phyloP scores from a whole-genome alignment of 1,140 invertebrate genomes.

The Radopholus similis region DNA sequence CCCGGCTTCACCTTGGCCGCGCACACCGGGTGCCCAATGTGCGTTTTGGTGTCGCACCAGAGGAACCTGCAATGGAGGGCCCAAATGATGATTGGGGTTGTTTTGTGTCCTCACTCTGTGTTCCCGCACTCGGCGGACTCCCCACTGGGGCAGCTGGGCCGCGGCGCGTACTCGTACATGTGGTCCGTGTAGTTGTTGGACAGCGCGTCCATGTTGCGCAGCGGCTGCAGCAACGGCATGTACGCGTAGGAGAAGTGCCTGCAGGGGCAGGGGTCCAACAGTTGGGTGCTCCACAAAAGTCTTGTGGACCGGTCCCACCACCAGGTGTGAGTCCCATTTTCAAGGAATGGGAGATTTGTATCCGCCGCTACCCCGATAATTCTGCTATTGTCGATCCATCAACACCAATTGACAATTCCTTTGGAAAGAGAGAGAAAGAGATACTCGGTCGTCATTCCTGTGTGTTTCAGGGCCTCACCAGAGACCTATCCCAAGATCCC shows the following conservation, averaged over 20 bases:
- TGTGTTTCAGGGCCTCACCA: too few relatives aligned
- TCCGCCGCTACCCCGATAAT: too few relatives aligned
- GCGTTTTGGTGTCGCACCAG: conserved; percentile 50
- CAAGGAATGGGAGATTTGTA: too few relatives aligned
- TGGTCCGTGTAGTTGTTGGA: conserved; percentile 59
- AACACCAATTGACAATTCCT: too few relatives aligned
- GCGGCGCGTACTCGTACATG: conserved; percentile 54
- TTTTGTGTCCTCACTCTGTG: conserved; percentile 30
- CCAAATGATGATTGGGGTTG: background rate
- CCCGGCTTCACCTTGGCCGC: conserved; percentile 48
- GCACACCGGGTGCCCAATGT: conserved; percentile 40
- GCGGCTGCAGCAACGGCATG: conserved; percentile 41
- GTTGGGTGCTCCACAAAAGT: too few relatives aligned
- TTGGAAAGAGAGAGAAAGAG: too few relatives aligned
- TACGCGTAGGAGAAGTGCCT: conserved; percentile 34
- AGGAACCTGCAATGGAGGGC: conserved; percentile 45
- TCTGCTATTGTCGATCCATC: too few relatives aligned
- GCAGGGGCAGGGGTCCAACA: too few relatives aligned
- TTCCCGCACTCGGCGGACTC: conserved; percentile 34
- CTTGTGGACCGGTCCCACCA: too few relatives aligned
- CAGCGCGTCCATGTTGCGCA: conserved; percentile 49
- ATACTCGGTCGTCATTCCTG: too few relatives aligned
- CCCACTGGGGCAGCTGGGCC: conserved; percentile 35
- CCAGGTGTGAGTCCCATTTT: too few relatives aligned
- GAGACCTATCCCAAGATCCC: too few relatives aligned